Conservation (phyloP, 2,888 invertebrate genomes). For the Lathronympha strigana region DNA sequence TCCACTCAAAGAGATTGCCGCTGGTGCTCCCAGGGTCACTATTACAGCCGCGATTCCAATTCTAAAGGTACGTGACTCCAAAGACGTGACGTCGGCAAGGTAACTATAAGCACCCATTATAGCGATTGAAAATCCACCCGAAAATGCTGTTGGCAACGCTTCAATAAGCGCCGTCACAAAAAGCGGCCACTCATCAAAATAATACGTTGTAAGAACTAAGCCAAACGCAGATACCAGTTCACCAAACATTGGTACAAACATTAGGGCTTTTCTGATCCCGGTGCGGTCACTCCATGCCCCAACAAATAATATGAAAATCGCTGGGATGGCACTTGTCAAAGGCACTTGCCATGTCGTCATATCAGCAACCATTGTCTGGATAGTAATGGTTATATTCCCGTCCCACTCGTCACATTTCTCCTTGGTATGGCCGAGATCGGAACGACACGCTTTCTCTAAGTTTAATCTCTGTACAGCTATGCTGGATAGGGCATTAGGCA, state of each 20-base stretch:
- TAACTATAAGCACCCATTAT: slow-evolving; percentile 85
- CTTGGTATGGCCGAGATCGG: slow-evolving; percentile 77
- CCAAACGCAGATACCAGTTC: slow-evolving; percentile 80
- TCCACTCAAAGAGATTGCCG: slow-evolving; percentile 81
- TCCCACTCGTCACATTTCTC: slow-evolving; percentile 69
- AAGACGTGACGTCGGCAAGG: slow-evolving; percentile 83
- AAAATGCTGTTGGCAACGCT: slow-evolving; percentile 81
- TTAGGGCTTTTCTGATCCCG: slow-evolving; percentile 82
- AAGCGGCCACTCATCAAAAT: slow-evolving; percentile 81
- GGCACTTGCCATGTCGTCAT: slow-evolving; percentile 83
- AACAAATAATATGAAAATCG: slow-evolving; percentile 81
- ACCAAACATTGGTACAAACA: slow-evolving; percentile 83
- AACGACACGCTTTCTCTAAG: slow-evolving; percentile 83
- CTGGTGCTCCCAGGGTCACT: slow-evolving; percentile 75
- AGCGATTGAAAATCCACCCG: slow-evolving; percentile 83
- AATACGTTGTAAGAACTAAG: slow-evolving; percentile 80
- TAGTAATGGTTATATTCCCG: slow-evolving; percentile 53
- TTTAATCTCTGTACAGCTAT: slow-evolving; percentile 80
- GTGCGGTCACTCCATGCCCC: slow-evolving; percentile 86
- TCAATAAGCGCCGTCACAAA: slow-evolving; percentile 82
- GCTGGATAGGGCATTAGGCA: slow-evolving; percentile 86
- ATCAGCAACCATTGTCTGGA: slow-evolving; percentile 69
- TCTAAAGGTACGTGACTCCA: slow-evolving; percentile 85
- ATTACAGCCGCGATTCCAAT: slow-evolving; percentile 85
- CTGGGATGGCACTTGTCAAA: slow-evolving; percentile 81